These are phyloP conservation scores for Plumapathes pennacea DNA, from an alignment of 92 coral and sea anemone species.

Conservation along the genomic window DNA sequence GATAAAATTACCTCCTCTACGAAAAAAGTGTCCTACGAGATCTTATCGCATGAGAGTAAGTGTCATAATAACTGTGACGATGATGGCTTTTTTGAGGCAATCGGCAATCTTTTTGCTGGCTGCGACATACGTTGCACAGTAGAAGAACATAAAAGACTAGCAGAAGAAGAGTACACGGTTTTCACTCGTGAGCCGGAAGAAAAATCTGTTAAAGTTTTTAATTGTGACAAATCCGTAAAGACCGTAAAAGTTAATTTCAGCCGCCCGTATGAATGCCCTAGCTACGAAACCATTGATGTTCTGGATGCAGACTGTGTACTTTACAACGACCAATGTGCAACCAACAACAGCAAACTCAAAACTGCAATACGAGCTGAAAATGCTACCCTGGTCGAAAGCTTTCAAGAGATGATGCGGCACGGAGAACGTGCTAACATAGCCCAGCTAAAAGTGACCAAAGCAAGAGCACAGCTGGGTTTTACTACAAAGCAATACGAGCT, in stretches of 20 bases:
- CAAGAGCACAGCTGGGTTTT: slow-evolving; percentile 27
- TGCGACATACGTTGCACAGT: background rate
- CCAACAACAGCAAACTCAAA: background rate
- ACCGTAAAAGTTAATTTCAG: background rate
- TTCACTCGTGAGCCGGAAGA: background rate
- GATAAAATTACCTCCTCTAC: background rate
- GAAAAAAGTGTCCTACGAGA: background rate
- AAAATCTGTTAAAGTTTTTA: background rate
- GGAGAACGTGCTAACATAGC: slow-evolving; percentile 17
- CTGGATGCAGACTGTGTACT: slow-evolving; percentile 28
- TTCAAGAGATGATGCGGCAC: slow-evolving; percentile 7
- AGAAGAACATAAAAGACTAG: background rate
- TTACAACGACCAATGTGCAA: background rate
- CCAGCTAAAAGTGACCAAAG: slow-evolving; percentile 34
- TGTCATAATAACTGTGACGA: background rate
- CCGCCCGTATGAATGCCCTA: slow-evolving; percentile 15
- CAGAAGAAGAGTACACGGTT: background rate
- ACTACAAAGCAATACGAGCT: slow-evolving; percentile 26
- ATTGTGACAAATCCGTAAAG: slow-evolving; percentile 1
- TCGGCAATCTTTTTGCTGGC: background rate
- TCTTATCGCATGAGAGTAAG: background rate
- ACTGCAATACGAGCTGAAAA: background rate
- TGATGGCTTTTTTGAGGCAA: background rate
- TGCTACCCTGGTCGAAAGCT: slow-evolving; percentile 8
- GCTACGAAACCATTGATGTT: background rate